Base-by-base conservation (phyloP, 2,888 invertebrate genomes). In the Dynastes maya region DNA sequence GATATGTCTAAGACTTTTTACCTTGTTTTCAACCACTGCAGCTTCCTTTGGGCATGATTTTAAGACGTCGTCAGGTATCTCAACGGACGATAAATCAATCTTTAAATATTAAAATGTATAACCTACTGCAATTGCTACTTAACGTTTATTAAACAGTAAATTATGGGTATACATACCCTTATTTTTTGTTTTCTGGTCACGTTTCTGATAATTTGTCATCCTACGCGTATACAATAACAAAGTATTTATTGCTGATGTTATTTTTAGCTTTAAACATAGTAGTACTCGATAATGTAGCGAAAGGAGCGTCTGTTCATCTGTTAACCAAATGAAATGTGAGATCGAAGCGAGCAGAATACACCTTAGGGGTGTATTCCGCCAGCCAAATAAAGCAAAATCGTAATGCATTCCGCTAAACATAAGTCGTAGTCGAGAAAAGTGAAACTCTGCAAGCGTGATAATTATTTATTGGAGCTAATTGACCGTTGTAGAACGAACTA, bases 401-500 rank as follows among this genome's bases (percentile, higher is more conserved):
- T 27, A 61, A 58, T 16, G 45, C 27, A 61, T 27, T 74, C 27
- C n/a, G 40, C 32, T 74, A 74, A 74, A 74, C 45, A 63, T 40
- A 27, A 74, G 61, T 61, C 61, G 45, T 74, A 61, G 45, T 61
- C 45, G 29, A 45, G 58, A 61, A 74, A 74, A 74, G 72, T 74
- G 72, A 74, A 74, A 74, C 72, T 74, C 49, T 74, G 61, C 22
- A 27, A 74, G 72, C 45, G 72, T 13, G 61, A 74, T 45, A 72
- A 72, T 72, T 72, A 72, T 72, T 72, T 72, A 72, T 72, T 72
- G 72, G 40, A 72, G 45, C 40, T 72, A 72, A 72, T 72, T 72
- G 58, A 58, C 40, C 58, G 72, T 72, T 72, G 72, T 72, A 32
- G 55, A 71, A 32, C 37, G 29, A 58, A 61, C 72, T 37, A 58